Evolutionary conservation across 2,113 vertebrate species (phyloP).

Genomic region (Ia io): DNA sequence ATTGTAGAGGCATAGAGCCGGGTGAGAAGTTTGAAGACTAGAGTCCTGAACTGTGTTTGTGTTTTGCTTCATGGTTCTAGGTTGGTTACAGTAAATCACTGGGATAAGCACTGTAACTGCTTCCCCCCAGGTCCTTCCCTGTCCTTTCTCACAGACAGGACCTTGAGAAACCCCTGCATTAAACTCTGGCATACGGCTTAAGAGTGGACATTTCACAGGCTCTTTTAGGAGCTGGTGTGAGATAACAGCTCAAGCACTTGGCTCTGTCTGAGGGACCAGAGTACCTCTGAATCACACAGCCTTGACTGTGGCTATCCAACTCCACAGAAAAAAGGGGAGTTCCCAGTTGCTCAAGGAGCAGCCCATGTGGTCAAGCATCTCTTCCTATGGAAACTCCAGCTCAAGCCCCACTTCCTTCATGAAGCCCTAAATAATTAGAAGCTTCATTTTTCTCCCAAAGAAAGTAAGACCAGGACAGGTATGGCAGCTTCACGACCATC

Average conservation of each 20-base stretch:
- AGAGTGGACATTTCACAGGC: background rate
- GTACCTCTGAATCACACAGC: background rate
- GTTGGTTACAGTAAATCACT: constrained; percentile 28
- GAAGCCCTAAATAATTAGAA: background rate
- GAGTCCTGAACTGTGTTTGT: constrained; percentile 43
- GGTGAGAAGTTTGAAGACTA: background rate
- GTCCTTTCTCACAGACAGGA: constrained; percentile 31
- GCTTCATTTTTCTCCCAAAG: background rate
- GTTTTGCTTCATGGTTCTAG: background rate
- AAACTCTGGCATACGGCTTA: background rate
- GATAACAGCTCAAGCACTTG: background rate
- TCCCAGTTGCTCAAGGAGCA: background rate
- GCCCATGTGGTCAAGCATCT: background rate
- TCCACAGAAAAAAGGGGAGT: background rate
- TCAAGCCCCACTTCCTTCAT: background rate
- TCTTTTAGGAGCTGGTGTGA: background rate
- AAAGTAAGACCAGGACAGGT: background rate
- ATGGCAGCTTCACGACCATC: background rate
- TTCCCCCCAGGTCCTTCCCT: constrained; percentile 12
- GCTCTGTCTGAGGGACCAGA: background rate
- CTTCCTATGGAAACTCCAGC: background rate
- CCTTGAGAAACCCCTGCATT: background rate
- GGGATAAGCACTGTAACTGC: background rate
- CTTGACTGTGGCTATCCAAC: background rate
- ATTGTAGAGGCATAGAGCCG: constrained; percentile 35